These are phyloP conservation scores for Hyposoter dolosus DNA, from an alignment of 2,888 invertebrate species.

Conservation along the genomic window DNA sequence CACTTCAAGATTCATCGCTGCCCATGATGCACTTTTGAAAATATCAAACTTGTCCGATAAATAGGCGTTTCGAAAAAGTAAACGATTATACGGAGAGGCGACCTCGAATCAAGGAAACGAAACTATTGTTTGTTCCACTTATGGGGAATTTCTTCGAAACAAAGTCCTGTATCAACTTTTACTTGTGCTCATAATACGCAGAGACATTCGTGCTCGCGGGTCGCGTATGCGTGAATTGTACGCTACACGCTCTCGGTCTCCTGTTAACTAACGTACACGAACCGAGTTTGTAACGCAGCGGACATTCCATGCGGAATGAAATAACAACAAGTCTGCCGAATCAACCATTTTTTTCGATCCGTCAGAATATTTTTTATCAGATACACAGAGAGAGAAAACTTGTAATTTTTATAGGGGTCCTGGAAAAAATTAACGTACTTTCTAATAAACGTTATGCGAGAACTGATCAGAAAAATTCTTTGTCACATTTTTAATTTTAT, in stretches of 20 bases:
- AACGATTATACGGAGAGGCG: neutral
- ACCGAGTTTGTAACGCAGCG: slow-evolving; percentile 13
- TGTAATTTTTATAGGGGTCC: no score
- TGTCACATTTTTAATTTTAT: no score
- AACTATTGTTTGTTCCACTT: neutral
- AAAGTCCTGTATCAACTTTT: neutral
- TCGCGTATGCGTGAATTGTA: slow-evolving; percentile 65
- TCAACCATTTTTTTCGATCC: neutral
- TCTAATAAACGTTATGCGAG: no score
- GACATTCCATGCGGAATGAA: slow-evolving; percentile 14
- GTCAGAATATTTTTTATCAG: neutral
- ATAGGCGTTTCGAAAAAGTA: neutral
- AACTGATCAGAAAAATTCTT: no score
- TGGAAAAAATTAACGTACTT: no score
- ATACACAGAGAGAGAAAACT: no score
- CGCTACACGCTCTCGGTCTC: slow-evolving; percentile 47
- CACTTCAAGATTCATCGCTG: neutral
- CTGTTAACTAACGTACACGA: slow-evolving; percentile 49
- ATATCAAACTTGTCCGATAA: neutral
- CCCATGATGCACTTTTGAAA: neutral
- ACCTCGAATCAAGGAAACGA: neutral
- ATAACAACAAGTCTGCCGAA: no score
- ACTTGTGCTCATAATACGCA: neutral
- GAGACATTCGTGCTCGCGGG: slow-evolving; percentile 57
- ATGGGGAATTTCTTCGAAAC: neutral